Base-by-base conservation (phyloP, 2,113 vertebrate species). In the Cranoglanis bouderius region DNA sequence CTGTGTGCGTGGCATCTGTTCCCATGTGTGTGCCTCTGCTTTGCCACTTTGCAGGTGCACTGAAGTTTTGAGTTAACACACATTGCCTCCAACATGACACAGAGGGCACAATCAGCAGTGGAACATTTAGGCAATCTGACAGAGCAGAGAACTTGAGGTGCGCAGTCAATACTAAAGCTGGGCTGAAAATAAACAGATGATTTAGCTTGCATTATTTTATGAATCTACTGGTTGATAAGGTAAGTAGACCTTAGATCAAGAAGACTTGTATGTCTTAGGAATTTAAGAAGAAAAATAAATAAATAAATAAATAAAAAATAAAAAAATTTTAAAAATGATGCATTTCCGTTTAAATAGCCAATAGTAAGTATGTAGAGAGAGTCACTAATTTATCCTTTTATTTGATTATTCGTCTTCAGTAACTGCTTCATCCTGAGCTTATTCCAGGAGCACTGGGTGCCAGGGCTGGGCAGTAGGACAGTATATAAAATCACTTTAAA, bases 11-110 rank as follows among this genome's bases (percentile, higher is more conserved):
- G 72, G 63, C 18, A 61, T 29, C 49, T 67, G 85, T 77, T 87
- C 82, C 65, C 65, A 63, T 89, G 46, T 74, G 89, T 63, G 89
- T 40, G 86, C 61, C 74, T 21, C 72, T 85, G 83, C 63, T n/a
- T 67, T 75, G 83, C 77, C 84, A 59, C 61, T 77, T 82, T 57
- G 82, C 89, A 86, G 87, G 77, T 88, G 89, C 89, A 67, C 32
- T 21, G 74, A 87, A 72, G 43, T 81, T 83, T 67, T 43, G 63
- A 40, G 35, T 82, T 86, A 61, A 8, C 85, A 72, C 57, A 63
- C 72, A 61, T 46, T 13, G 26, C 84, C 55, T n/a, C 77, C 49
- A 85, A 59, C 16, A 35, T 57, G 78, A 75, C 46, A 63, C 16
- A 81, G 63, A 53, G 57, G 70, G 77, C 84, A 81, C 59, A 70